phyloP scores from a whole-genome alignment of 2,113 vertebrate genomes.

The Strix aluco region DNA sequence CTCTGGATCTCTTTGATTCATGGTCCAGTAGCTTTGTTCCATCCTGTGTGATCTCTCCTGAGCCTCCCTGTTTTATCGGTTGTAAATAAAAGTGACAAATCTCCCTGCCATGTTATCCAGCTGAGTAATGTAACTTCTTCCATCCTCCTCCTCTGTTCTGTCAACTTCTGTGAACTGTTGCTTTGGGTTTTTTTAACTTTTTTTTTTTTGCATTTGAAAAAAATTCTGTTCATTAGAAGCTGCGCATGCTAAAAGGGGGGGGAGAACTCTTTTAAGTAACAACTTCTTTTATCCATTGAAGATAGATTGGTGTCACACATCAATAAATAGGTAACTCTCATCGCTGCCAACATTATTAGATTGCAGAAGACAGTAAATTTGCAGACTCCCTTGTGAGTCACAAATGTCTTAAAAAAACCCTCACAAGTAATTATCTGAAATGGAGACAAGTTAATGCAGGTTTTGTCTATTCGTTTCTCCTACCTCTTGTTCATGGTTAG shows the following conservation, averaged over 20 bases:
- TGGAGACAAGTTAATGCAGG: slow-evolving; percentile 36
- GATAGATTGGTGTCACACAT: slow-evolving; percentile 56
- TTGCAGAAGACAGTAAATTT: slow-evolving; percentile 66
- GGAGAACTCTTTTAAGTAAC: slow-evolving; percentile 32
- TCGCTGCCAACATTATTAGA: slow-evolving; percentile 59
- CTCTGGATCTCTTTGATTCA: neutral
- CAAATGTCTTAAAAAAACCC: slow-evolving; percentile 35
- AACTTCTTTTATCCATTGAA: slow-evolving; percentile 38
- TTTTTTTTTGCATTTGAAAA: slow-evolving; percentile 2
- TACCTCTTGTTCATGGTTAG: neutral
- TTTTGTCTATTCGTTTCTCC: slow-evolving; percentile 20
- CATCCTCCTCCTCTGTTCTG: neutral
- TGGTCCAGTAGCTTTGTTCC: neutral
- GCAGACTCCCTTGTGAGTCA: slow-evolving; percentile 60
- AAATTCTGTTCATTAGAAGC: neutral
- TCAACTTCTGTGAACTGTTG: neutral
- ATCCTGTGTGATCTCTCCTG: neutral
- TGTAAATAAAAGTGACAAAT: neutral
- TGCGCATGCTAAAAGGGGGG: neutral
- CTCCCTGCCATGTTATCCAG: neutral
- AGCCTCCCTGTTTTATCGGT: neutral
- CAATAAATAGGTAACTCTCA: slow-evolving; percentile 66
- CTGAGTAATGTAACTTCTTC: neutral
- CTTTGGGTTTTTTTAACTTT: neutral
- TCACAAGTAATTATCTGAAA: slow-evolving; percentile 66